Base-by-base conservation (phyloP, 2,888 invertebrate species). In the Nephrotoma guestfalica region DNA sequence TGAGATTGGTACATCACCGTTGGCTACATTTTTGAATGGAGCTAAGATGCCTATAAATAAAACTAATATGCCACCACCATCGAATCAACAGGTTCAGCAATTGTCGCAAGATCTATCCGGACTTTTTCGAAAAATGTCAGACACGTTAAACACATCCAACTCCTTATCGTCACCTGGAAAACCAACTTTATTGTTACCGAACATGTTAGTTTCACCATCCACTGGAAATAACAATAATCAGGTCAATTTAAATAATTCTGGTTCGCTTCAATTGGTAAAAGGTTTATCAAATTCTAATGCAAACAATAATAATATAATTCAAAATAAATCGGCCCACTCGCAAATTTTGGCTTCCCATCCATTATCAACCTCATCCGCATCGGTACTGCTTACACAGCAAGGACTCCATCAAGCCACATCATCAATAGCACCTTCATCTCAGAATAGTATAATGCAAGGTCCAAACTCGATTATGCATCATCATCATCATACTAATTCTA, bases 141-240 rank as follows among this genome's bases (percentile, higher is more conserved):
- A 51, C 13, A 86, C 30, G 7, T n/a, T 51, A 41, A 41, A 15
- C 9, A 15, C 51, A 41, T 51, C 51, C 6, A 45, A 30, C 13
- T 30, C 30, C 47, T 4, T 45, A 30, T 41, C 47, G 11, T 91
- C 92, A 87, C 92, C 93, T 88, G 93, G 93, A 89, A 95, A 95
- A 89, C 96, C 96, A 30, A 95, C 96, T 11, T 91, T 97, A 89
- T 96, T 97, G 94, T 96, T 96, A 6, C 97, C 97, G 0, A 95
- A 95, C 86, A 97, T 97, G 96, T 97, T 97, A 90, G 94, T 95
- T 45, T 93, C 94, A 18, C 93, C 94, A 83, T 93, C 89, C 88
- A 92, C 90, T 89, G 93, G 88, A 88, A 92, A 11, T n/a, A 9
- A 18, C 4, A 84, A 13, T 18, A 83, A 41, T 87, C 87, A 86